Base-by-base conservation (phyloP, 2,797 vertebrate species). In the Catamblyrhynchus diadema region DNA sequence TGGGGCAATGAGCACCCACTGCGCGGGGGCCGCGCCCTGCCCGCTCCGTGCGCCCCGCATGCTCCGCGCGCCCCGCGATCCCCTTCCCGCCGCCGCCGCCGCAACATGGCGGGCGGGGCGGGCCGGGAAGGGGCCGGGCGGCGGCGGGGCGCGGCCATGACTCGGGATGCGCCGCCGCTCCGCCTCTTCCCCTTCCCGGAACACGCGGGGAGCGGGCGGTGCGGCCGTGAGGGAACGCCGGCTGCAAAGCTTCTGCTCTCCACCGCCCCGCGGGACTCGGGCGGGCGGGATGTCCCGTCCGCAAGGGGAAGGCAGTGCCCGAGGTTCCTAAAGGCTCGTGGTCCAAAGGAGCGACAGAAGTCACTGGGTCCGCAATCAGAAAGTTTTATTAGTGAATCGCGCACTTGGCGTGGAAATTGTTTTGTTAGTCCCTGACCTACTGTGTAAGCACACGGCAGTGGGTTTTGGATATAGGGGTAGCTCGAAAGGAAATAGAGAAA, bases 1-100 rank as follows among this genome's bases (percentile, higher is more conserved):
- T 97, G 98, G 95, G 48, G 98, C 97, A 42, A 99, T 70, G 44
- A 98, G 97, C 84, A 98, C 98, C 98, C 98, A 98, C 77, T 97
- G 98, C 44, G 97, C 97, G 61, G 93, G 97, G 32, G 94, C 90
- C 48, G 70, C 81, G 51, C 92, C 33, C 42, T 53, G 53, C 13
- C 16, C 48, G 74, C 74, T 78, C 60, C 74, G n/a, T 53, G 97
- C 98, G 48, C 94, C 35, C 44, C 86, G 51, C 14, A 77, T 77
- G 59, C 73, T 77, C 59, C 73, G 19, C 7, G 59, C 73, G 47
- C 59, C 57, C 82, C 51, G 17, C 48, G 5, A 39, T 12, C 22
- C 59, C n/a, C 39, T 37, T 18, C 35, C 65, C 27, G 61, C 39
- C 60, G 51, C 51, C 70, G 42, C 44, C 70, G 32, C 53, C 16